Base-by-base conservation (phyloP, 2,113 vertebrate genomes). In the Oplegnathus fasciatus region DNA sequence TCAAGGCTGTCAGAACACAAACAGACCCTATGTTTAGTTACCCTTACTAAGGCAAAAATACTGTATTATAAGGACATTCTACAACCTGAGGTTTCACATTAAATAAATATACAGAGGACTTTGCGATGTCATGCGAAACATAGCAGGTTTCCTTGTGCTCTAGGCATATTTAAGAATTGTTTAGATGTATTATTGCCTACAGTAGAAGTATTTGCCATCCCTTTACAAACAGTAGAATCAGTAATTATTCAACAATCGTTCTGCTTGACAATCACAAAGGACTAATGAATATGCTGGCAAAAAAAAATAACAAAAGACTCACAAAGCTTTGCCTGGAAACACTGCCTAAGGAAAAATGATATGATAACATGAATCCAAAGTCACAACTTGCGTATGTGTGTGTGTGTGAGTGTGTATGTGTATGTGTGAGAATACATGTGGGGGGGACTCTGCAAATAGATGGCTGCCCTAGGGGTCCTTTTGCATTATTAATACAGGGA, bases 401-500 rank as follows among this genome's bases (percentile, higher is more conserved):
- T 64, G 30, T 55, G n/a, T 57, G 60, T 69, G 57, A 60, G 30
- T 55, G n/a, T 57, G 60, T 69, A 52, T 54, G 70, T 69, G 13
- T 54, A 22, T 61, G 44, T 74, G 73, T 60, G 79, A 58, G 65
- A 57, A 69, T 58, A 37, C 64, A 58, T 72, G 78, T 65, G 17
- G 54, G 28, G 72, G n/a, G 61, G 48, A 14, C 62, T 87, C 84
- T 86, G 89, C 88, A 91, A 93, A 94, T 91, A 93, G 88, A 91
- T 89, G 81, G 68, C 83, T 90, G 93, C 92, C 91, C 91, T 83
- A 79, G 71, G 89, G 93, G 88, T 90, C 86, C 87, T 91, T 28
- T 75, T 95, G 92, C 87, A 95, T 94, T 94, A 95, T 95, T 95
- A 93, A 95, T 92, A 89, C 57, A 76, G 83, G 82, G 83, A 86